Base-by-base conservation (phyloP, 2,888 invertebrate species). In the Saturnia japonica region DNA sequence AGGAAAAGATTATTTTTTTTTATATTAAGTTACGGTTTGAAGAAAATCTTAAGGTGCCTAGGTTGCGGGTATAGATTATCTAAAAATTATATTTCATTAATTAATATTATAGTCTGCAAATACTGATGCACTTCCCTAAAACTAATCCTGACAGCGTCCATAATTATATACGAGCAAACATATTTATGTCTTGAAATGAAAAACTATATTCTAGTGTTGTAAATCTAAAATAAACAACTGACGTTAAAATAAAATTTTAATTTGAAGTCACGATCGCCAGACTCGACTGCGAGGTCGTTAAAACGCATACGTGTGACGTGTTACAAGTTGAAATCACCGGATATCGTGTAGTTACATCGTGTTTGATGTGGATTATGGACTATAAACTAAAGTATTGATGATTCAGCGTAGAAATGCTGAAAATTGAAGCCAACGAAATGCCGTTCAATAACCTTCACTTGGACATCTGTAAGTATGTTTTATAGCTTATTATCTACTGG, bases 391-490 rank as follows among this genome's bases (percentile, higher is more conserved):
- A 78, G 76, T 25, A 54, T 77, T 73, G 77, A 82, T 86, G 83
- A 84, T 82, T 84, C 84, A 86, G 75, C 79, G 75, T 77, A 73
- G 74, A 82, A 81, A 82, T 80, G 78, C 75, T 78, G 78, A 82
- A 79, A 82, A 79, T 77, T 80, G 83, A 88, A 88, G 79, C 82
- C 84, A 76, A 77, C 77, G 76, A 75, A 85, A 86, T 88, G 86
- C 77, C 74, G 80, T 81, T 76, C 75, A 64, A 25, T 54, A 54
- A 70, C 25, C 16, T n/a, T 25, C 54, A 43, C 54, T 66, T 62
- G 71, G 62, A 68, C 51, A 9, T 40, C 1, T 68, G 62, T 68
- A 71, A 71, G 70, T 70, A 70, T 70, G 28, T 22, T 57, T 11
- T 25, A 25, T 57, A n/a, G 6, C n/a, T 51, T 51, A n/a, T n/a